These are phyloP conservation scores for Heliconius ismenius DNA, from an alignment of 2,888 invertebrate species.

Conservation along the genomic window DNA sequence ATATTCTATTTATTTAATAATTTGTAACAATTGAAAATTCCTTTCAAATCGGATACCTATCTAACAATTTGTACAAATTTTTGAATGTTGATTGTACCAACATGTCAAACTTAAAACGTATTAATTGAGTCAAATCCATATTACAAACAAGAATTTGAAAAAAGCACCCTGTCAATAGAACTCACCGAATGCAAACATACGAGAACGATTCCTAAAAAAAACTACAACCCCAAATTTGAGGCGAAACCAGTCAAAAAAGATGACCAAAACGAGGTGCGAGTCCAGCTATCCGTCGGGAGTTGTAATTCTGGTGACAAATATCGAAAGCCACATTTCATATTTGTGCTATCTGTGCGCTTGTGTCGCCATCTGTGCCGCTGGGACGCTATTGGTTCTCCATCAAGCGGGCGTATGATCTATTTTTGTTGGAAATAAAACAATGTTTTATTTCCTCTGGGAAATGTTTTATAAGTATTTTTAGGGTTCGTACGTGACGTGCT, in stretches of 20 bases:
- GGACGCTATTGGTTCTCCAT: conserved; percentile 80
- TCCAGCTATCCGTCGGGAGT: conserved; percentile 73
- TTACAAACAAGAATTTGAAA: neutral
- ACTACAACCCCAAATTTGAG: conserved; percentile 26
- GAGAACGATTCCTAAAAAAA: conserved; percentile 19
- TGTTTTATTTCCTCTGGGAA: conserved; percentile 75
- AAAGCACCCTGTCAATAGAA: neutral
- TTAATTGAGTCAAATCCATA: neutral
- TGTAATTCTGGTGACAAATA: conserved; percentile 83
- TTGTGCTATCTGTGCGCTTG: conserved; percentile 79
- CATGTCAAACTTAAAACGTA: neutral
- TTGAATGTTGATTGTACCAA: neutral
- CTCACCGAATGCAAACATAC: neutral
- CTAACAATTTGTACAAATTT: neutral
- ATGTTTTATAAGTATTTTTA: conserved; percentile 77
- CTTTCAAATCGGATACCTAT: neutral
- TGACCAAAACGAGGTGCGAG: conserved; percentile 77
- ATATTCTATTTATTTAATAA: neutral
- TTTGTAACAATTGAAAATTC: neutral
- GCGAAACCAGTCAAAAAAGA: conserved; percentile 61
- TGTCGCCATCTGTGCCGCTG: conserved; percentile 79
- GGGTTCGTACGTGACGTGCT: conserved; percentile 73
- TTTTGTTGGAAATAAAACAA: conserved; percentile 79
- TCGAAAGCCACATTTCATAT: conserved; percentile 81
- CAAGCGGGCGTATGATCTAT: conserved; percentile 79